Base-by-base conservation (phyloP, 2,797 vertebrate species). In the Hemibagrus guttatus region DNA sequence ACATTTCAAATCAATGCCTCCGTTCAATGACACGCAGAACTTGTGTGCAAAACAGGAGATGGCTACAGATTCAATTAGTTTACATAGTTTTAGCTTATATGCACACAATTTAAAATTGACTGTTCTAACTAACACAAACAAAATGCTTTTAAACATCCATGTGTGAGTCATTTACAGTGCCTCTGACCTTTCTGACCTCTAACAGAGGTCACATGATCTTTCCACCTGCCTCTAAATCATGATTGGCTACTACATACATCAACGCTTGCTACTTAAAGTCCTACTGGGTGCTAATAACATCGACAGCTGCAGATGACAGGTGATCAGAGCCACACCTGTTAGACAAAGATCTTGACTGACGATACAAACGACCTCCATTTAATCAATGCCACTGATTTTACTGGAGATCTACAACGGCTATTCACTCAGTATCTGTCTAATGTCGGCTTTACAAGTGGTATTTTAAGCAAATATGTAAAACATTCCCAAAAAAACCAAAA, bases 191-290 rank as follows among this genome's bases (percentile, higher is more conserved):
- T 54, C 3, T 49, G 76, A 88, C 61, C 59, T 82, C 71, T 72
- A 84, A 31, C 85, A 49, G 46, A 49, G 68, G 76, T 46, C n/a
- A 79, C 58, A 83, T 86, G 83, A 88, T 85, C 84, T 84, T 87
- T 86, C 87, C 89, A 88, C 86, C 86, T 87, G 90, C 85, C 84
- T 74, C 81, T 79, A 72, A 83, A 89, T 81, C 88, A 86, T 85
- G 88, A 90, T 84, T 89, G 88, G 90, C 89, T 86, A 78, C 84
- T 88, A 75, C 82, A 69, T 89, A 89, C 84, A 87, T 85, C 89
- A 89, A 81, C 90, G 87, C 90, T 85, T 88, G 84, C 89, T 90
- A 89, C 91, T 91, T 90, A 92, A 88, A 86, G 68, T 87, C 86
- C 76, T 54, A 89, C 88, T 85, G 87, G 80, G 79, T 42, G 85